Evolutionary conservation across 2,113 vertebrate species (phyloP), one percentile per base, ranked within the genome.

Genomic region (Bos javanicus): DNA sequence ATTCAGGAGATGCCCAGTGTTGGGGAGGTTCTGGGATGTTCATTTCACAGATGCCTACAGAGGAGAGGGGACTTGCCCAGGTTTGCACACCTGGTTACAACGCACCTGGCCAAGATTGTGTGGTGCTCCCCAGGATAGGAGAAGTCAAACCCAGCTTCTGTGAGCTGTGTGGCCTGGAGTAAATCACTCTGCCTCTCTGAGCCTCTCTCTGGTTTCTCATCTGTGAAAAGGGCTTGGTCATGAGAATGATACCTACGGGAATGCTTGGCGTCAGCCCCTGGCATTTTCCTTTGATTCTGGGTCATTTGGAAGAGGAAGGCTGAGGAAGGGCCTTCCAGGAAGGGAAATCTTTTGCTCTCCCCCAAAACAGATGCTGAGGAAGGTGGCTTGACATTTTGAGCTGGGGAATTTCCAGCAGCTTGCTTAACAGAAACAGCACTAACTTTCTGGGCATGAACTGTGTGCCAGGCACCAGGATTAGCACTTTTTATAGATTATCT

Each of bases 401-500:
- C 46, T 87, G n/a, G 86, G 25, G 21, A 81, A 23, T 0, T 93
- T 82, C 88, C 62, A n/a, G 87, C 10, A 54, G 54, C 39, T 88
- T 17, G 36, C 60, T 81, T 82, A n/a, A 33, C 74, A 92, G 90
- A 97, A 96, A 85, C 89, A 46, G 50, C 60, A 95, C 95, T 94
- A 60, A 56, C 43, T 62, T 71, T 86, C 67, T 1, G 96, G 85
- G 84, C 57, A 6, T 64, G 54, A 78, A 17, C 56, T 64, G 19
- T 15, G 54, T 74, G 76, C 93, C 89, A 95, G 87, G 46, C 91
- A 36, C 43, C 1, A 48, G 96, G 57, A 43, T 98, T 57, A 87
- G 83, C 93, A 64, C 83, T 15, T 91, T 95, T 91, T 91, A 59
- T 33, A 84, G 95, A n/a, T 95, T 94, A 93, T 95, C 90, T 96